Evolutionary conservation across 2,797 vertebrate species (phyloP), one percentile per base, ranked within the genome.

Genomic region (Phaenicophaeus curvirostris): DNA sequence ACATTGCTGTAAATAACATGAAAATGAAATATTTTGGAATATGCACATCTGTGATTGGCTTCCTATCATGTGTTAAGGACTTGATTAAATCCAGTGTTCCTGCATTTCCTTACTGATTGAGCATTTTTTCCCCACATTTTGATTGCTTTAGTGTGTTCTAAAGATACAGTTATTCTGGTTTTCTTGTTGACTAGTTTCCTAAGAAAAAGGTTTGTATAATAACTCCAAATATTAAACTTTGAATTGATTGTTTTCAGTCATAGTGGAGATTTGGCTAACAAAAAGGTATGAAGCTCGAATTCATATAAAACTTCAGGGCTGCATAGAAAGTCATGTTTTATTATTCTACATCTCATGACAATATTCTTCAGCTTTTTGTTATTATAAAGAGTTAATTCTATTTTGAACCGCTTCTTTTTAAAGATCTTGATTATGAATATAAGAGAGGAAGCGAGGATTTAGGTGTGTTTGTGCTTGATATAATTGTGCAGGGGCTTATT

Each of bases 61-160:
- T 77, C 77, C 81, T 94, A 17, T 90, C n/a, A 3, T 83, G 55
- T 87, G 35, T 85, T 66, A 95, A 83, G 89, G 68, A 75, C 58
- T 91, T 91, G 73, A 87, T 92, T 95, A 93, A 95, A 83, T 83
- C 46, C 50, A 72, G 20, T 77, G 19, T 93, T 95, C 65, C 37
- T 3, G 11, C 46, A 92, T 89, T 95, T 95, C 62, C 72, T 93
- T 42, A 28, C 42, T 89, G 86, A 95, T 54, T 94, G 81, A 89
- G 65, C 61, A 27, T 63, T 85, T 96, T 96, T 85, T 79, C 61
- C 37, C 31, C 67, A 35, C 31, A 28, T 28, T 94, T 95, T 77
- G 80, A 85, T 90, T 93, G 65, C 85, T 87, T 72, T 58, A 68
- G 62, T 77, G 39, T 89, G 30, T 77, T 87, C 62, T 0, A 85